Evolutionary conservation across 2,888 invertebrate species (phyloP), one percentile per base, ranked within the genome.

Genomic region (Rhyacophila evoluta): DNA sequence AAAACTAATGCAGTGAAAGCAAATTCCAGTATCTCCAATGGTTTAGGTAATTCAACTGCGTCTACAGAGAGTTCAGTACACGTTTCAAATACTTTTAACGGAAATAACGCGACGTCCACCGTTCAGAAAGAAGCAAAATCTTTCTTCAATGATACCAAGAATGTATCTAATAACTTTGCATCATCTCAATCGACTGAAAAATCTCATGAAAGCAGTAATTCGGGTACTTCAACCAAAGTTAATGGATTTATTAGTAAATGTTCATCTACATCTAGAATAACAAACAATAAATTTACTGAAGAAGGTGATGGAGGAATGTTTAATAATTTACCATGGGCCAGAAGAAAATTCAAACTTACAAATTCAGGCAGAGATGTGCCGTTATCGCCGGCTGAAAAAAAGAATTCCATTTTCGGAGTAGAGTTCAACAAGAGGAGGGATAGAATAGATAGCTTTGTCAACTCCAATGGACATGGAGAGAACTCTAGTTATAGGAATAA

Each of bases 291-390:
- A 6, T 55, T 33, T 27, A 12, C 41, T 1, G 80, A 80, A 28
- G 77, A 79, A 25, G 68, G 33, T 25, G 78, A 80, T 8, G 69
- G 25, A 28, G 73, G 55, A 2, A 72, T 75, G 41, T 78, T 69
- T 15, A 76, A 89, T 83, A 89, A 88, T 84, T 90, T 89, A 87
- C 91, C 91, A 0, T 91, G 91, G 91, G 87, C 87, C 0, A 88
- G 91, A 2, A 89, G 91, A 74, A 93, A 94, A 83, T 93, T 92
- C 86, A 90, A 92, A 83, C 89, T 95, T 25, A 94, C 93, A 39
- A 91, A 91, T 83, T 90, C 91, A 86, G 94, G 93, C 84, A 89
- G 95, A 83, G 94, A 95, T 84, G 94, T 95, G 0, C 94, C 94
- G 1, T 87, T 93, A 29, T 92, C 92, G 41, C 90, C 92, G 5